Evolutionary conservation across 2,113 vertebrate species (phyloP).

Genomic region (Bucco capensis): DNA sequence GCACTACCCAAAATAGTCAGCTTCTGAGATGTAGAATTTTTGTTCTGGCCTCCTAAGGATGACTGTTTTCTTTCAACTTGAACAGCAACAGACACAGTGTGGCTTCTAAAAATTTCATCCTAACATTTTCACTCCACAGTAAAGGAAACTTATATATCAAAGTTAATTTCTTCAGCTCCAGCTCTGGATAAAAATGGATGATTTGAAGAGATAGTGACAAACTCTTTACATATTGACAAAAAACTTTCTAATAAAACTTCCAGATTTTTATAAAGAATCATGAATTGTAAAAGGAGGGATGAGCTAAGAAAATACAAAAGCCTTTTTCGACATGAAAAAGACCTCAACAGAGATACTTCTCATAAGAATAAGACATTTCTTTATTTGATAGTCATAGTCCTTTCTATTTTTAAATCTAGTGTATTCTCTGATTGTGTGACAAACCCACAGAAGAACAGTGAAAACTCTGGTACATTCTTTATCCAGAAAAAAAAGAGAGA

Average conservation of each 20-base stretch:
- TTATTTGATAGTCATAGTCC: not conserved
- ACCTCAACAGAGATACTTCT: not conserved
- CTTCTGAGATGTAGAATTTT: not conserved
- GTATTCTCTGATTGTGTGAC: not conserved
- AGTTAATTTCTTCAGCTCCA: not conserved
- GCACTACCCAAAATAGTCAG: not conserved
- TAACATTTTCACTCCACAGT: not conserved
- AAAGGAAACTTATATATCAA: not conserved
- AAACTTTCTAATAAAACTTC: not conserved
- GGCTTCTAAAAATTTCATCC: not conserved
- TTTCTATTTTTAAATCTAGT: not conserved
- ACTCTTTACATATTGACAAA: not conserved
- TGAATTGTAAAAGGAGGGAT: not conserved
- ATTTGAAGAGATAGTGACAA: not conserved
- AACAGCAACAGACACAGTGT: not conserved
- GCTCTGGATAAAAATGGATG: not conserved
- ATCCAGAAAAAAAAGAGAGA: not conserved
- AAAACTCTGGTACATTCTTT: not conserved
- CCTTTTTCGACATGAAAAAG: not conserved
- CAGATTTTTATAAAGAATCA: not conserved
- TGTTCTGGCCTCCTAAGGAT: not conserved
- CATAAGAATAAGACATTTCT: not conserved
- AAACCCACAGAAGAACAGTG: not conserved
- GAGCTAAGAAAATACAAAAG: not conserved
- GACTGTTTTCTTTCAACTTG: conserved; percentile 1